Base-by-base conservation (phyloP, 30 jellyfish, hydroid and myxozoan genomes). In the Turritopsis rubra region DNA sequence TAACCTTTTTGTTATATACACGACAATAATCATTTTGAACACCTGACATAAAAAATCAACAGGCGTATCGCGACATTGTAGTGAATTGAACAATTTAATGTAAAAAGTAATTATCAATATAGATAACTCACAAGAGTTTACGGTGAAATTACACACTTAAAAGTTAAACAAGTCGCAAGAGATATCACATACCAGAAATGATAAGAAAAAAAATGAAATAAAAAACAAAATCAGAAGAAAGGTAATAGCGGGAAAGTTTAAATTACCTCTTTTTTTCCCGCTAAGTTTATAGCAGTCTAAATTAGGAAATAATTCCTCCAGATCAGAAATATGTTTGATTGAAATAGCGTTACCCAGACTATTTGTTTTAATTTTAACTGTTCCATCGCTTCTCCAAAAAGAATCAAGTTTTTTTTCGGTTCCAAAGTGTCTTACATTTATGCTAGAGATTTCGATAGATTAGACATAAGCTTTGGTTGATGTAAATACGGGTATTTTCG, bases 401-500 rank as follows among this genome's bases (percentile, higher is more conserved):
- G 73, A 60, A 60, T 60, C 73, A 60, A 0, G 19, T 60, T 60
- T 21, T 60, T 60, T 60, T 23, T 60, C 73, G n/a, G 22, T 60
- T 60, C 73, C 73, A 60, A 60, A 60, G 73, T 60, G 73, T 60
- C 73, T 60, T 60, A 60, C 73, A 60, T 60, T 60, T 60, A 60
- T 60, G 21, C 73, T 23, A 60, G 73, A 60, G 73, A 60, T 60
- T 23, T 60, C 0, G 73, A 60, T 60, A 60, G 73, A 23, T 60
- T 60, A 60, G 0, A 23, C 73, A 60, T 60, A 60, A 60, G 73
- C 73, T 60, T 60, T 60, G 22, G 0, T 60, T 60, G 73, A 60
- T 60, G 73, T 60, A 60, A 0, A 60, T 60, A 60, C 73, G 73
- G 19, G 73, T 60, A 60, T 0, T 0, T 60, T 60, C 0, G 19